Conservation (phyloP, 2,113 vertebrate species). For the Ammodytes dubius region DNA sequence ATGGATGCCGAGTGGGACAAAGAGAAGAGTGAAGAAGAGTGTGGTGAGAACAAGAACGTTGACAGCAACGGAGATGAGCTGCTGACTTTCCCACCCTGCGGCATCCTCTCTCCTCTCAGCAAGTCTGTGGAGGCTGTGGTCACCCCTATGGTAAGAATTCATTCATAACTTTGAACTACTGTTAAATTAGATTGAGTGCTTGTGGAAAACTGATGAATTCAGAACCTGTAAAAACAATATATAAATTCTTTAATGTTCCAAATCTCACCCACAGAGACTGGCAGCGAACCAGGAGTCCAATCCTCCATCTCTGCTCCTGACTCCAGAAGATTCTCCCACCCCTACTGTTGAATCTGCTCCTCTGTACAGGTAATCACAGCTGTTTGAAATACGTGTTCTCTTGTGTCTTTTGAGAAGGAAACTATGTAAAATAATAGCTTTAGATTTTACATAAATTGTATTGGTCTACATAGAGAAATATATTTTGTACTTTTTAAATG, state of each 20-base stretch:
- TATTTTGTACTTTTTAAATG: not conserved
- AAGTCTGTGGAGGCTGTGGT: conserved; percentile 84
- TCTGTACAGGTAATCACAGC: conserved; percentile 80
- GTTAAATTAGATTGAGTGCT: not conserved
- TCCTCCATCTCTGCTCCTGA: conserved; percentile 52
- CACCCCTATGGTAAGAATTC: conserved; percentile 81
- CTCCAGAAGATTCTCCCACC: conserved; percentile 39
- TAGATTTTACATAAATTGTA: not conserved
- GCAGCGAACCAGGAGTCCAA: conserved; percentile 48
- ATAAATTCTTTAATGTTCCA: not conserved
- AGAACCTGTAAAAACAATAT: not conserved
- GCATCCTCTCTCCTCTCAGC: conserved; percentile 85
- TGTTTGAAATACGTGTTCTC: not conserved
- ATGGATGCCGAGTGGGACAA: conserved; percentile 36
- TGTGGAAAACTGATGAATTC: not conserved
- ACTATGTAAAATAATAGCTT: not conserved
- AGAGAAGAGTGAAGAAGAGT: conserved; percentile 32
- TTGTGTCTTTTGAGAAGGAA: not conserved
- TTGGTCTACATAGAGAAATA: not conserved
- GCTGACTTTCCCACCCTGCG: conserved; percentile 76
- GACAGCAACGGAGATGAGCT: conserved; percentile 75
- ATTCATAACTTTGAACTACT: not conserved
- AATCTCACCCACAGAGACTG: conserved; percentile 64
- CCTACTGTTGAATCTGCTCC: conserved; percentile 65
- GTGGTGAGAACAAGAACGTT: conserved; percentile 20